phyloP scores from a whole-genome alignment of 2,797 vertebrate species.

The Odontamblyopus rebecca region DNA sequence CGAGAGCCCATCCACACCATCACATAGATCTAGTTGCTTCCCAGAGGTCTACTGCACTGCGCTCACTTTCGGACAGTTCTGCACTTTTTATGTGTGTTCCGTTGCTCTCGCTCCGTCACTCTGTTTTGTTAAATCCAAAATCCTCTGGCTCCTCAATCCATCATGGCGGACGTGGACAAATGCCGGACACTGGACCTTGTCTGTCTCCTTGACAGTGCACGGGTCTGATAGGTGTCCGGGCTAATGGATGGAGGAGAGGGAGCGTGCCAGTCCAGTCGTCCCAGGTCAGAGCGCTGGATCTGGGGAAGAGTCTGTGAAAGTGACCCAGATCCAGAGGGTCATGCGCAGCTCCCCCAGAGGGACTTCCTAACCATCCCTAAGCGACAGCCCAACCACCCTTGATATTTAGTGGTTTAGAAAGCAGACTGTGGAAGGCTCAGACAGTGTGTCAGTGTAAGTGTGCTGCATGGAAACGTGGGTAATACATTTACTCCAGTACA shows the following conservation, averaged over 20 bases:
- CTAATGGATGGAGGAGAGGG: slow-evolving; percentile 54
- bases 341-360: slow-evolving; percentile 46
- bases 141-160: not conserved
- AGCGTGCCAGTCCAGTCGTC: slow-evolving; percentile 35
- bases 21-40: too few relatives aligned
- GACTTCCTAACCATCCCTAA: slow-evolving; percentile 41
- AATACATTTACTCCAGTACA: too few relatives aligned
- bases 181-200: slow-evolving; percentile 15
- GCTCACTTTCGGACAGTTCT: too few relatives aligned
- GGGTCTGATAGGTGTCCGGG: slow-evolving; percentile 50
- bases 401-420: slow-evolving; percentile 18
- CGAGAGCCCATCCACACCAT: too few relatives aligned
- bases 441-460: not conserved
- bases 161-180: slow-evolving; percentile 6
- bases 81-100: too few relatives aligned
- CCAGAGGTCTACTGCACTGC: too few relatives aligned
- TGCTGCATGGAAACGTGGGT: not conserved
- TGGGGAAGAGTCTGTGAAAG: slow-evolving; percentile 63
- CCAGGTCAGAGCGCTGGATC: slow-evolving; percentile 60
- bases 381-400: slow-evolving; percentile 44
- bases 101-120: not conserved
- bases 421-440: too few relatives aligned
- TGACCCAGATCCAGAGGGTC: slow-evolving; percentile 52
- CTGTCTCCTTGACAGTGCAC: slow-evolving; percentile 36
- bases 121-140: not conserved